A percentile compares a stretch with the other conserved stretches of the same genome.
These are phyloP conservation scores for Hyposmocoma kahamanoa DNA, from an alignment of 1,140 invertebrate species.

Conservation along the genomic window DNA sequence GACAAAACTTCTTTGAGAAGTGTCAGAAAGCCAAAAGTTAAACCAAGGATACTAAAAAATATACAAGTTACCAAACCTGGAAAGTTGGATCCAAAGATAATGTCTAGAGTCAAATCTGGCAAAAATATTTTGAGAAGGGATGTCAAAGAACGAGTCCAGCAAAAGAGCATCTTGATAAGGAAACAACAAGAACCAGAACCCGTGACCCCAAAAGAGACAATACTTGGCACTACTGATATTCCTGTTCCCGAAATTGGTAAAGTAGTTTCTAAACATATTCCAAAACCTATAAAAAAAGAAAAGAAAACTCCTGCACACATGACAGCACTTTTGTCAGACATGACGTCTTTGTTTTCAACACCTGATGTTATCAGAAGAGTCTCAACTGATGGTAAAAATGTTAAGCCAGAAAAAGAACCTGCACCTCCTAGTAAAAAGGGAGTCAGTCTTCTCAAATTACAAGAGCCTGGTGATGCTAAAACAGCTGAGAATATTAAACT, in stretches of 20 bases:
- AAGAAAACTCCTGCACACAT: conserved; percentile 79
- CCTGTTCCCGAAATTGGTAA: conserved; percentile 23
- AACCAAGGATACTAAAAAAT: conserved; percentile 56
- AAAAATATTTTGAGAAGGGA: conserved; percentile 51
- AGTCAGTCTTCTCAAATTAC: conserved; percentile 29
- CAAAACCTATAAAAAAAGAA: conserved; percentile 77
- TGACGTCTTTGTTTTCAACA: conserved; percentile 82
- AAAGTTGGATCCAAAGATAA: conserved; percentile 38
- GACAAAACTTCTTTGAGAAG: conserved; percentile 41
- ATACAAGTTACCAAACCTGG: conserved; percentile 22
- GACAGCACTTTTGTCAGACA: conserved; percentile 75
- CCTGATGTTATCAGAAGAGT: conserved; percentile 85
- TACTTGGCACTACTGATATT: conserved; percentile 24
- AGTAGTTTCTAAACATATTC: conserved; percentile 42
- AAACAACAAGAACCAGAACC: conserved; percentile 29
- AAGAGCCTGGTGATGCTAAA: conserved; percentile 35
- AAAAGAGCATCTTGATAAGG: conserved; percentile 33
- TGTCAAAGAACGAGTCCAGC: conserved; percentile 49
- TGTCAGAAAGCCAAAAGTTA: conserved; percentile 39
- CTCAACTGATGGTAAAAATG: conserved; percentile 61
- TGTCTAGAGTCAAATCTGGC: conserved; percentile 38
- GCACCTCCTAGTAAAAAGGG: conserved; percentile 35
- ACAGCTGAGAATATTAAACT: conserved; percentile 22
- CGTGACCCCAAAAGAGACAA: conserved; percentile 18
- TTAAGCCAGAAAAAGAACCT: conserved; percentile 43